Evolutionary conservation across 2,113 vertebrate species (phyloP).

Genomic region (Chinchilla lanigera): DNA sequence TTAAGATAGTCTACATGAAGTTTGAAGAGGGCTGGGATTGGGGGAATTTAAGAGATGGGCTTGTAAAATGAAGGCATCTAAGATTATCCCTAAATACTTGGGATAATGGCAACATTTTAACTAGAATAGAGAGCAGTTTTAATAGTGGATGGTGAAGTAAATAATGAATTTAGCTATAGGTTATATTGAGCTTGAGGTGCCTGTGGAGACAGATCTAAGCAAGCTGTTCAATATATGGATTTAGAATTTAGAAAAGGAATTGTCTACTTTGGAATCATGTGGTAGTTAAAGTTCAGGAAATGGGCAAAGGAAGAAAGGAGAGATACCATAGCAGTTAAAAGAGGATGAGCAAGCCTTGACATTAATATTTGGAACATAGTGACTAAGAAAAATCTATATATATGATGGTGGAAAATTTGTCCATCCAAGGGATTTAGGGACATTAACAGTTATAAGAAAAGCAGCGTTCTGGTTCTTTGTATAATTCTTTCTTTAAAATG

Average conservation of each 20-base stretch:
- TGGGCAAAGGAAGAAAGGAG: not conserved
- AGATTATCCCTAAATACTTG: not conserved
- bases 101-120: conserved; percentile 23
- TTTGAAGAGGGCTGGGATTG: not conserved
- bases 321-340: not conserved
- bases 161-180: not conserved
- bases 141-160: not conserved
- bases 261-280: not conserved
- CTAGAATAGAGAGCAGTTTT: not conserved
- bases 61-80: not conserved
- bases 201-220: not conserved
- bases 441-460: not conserved
- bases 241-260: conserved; percentile 22
- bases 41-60: not conserved
- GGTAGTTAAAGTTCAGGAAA: conserved; percentile 8
- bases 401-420: not conserved
- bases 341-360: not conserved
- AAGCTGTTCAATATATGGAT: not conserved
- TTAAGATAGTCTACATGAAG: conserved; percentile 19
- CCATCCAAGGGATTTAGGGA: not conserved
- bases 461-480: not conserved
- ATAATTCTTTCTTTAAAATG: conserved; percentile 20
- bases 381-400: not conserved
- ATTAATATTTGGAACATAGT: not conserved
- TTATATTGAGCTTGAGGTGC: conserved; percentile 1